Evolutionary conservation across 2,113 vertebrate genomes (phyloP), one percentile per base, ranked within the genome.

Genomic region (Centrocercus urophasianus): DNA sequence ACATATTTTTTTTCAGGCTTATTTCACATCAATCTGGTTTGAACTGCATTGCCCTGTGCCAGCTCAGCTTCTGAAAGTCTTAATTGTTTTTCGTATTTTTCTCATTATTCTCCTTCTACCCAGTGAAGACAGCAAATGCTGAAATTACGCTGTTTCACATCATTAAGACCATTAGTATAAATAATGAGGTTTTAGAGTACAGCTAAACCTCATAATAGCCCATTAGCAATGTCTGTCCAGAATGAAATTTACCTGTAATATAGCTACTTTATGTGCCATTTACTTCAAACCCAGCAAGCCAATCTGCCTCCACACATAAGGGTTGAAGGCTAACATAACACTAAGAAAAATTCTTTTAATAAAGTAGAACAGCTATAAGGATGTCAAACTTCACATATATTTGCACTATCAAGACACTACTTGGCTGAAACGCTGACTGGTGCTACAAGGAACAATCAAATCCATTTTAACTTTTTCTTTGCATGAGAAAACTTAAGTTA

Each of bases 81-180:
- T 95, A 96, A 96, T 93, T 80, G 75, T 93, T 93, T n/a, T 88
- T 67, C 75, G 71, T 50, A 88, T 93, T 97, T 95, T 93, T 84
- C 69, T 96, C 86, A 88, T 80, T 13, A 57, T 43, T 89, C 71
- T 89, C 32, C 56, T 82, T 64, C 80, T 75, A n/a, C 77, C 90
- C 64, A 84, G 8, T 67, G 70, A 89, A 83, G 61, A 59, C 18
- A 91, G 66, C 25, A 95, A 93, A 80, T 76, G 82, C 21, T 91
- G 89, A 80, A 92, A 83, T 88, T 72, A 83, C 83, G 69, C 80
- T 83, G 71, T 54, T 92, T 48, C 28, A 2, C 57, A 88, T 27
- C 76, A 91, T 36, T 45, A 89, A 75, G 42, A 74, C 15, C 21
- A 76, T 92, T 91, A 93, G 43, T 79, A 60, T 80, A 87, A 93